Conservation (phyloP, 2,888 invertebrate genomes). For the Drosophila maculinotata region DNA sequence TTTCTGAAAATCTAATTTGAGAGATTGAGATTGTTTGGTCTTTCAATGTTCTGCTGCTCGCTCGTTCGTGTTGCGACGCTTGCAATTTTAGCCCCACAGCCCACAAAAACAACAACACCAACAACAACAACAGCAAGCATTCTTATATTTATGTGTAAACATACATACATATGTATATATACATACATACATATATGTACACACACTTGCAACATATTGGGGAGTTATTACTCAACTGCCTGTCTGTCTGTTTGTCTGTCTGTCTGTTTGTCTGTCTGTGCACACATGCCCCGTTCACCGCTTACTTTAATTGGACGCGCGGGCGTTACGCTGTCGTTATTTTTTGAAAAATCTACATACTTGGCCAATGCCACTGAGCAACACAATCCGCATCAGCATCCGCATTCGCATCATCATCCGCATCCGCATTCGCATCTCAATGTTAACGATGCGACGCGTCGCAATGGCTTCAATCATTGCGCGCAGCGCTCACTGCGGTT, state of each 20-base stretch:
- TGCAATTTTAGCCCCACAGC: slow-evolving; percentile 61
- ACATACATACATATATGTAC: slow-evolving; percentile 20
- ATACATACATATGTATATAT: slow-evolving; percentile 47
- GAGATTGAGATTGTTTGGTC: slow-evolving; percentile 82
- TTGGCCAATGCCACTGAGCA: slow-evolving; percentile 26
- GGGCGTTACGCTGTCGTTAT: slow-evolving; percentile 82
- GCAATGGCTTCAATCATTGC: slow-evolving; percentile 77
- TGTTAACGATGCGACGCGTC: slow-evolving; percentile 66
- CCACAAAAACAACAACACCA: neutral
- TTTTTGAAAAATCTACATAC: slow-evolving; percentile 74
- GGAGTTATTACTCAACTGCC: slow-evolving; percentile 68
- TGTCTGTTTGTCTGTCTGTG: slow-evolving; percentile 23
- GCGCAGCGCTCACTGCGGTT: slow-evolving; percentile 74
- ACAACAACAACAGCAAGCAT: slow-evolving; percentile 25
- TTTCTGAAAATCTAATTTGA: slow-evolving; percentile 84
- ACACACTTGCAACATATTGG: slow-evolving; percentile 61
- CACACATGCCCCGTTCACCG: slow-evolving; percentile 52
- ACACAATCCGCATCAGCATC: slow-evolving; percentile 14
- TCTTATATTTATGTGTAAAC: slow-evolving; percentile 53
- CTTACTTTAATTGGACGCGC: slow-evolving; percentile 83
- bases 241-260: slow-evolving; percentile 10
- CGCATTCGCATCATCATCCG: slow-evolving; percentile 34
- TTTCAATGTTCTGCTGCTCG: slow-evolving; percentile 75
- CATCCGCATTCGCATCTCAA: slow-evolving; percentile 47
- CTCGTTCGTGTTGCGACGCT: slow-evolving; percentile 74